Conservation (phyloP, 2,113 vertebrate species). For the Pachyramphus minor region DNA sequence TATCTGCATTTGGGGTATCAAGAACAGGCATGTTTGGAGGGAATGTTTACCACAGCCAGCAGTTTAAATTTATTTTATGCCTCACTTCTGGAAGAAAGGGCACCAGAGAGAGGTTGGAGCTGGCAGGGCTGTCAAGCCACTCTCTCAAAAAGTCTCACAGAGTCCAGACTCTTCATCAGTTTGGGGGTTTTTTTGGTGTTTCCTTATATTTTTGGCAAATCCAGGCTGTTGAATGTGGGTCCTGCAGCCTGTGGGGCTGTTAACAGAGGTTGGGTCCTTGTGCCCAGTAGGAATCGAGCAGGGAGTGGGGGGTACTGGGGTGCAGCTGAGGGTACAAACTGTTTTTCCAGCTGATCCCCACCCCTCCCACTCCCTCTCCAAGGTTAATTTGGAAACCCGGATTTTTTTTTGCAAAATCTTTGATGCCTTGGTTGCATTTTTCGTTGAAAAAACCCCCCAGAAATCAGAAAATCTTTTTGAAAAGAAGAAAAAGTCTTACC, state of each 20-base stretch:
- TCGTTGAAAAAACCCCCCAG: rapidly evolving
- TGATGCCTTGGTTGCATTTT: neutral
- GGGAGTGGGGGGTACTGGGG: neutral
- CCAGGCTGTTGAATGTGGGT: neutral
- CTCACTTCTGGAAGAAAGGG: constrained; percentile 2
- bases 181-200: neutral
- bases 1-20: constrained; percentile 29
- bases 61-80: constrained; percentile 17
- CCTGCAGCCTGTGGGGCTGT: neutral
- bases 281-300: neutral
- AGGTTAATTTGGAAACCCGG: neutral
- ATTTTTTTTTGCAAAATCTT: neutral
- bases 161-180: neutral
- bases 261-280: neutral
- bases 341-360: neutral
- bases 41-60: constrained; percentile 1
- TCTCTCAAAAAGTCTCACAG: neutral
- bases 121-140: neutral
- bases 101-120: neutral
- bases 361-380: too few relatives aligned
- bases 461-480: neutral
- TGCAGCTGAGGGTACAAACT: neutral
- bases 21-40: constrained; percentile 40
- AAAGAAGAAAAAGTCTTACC: neutral
- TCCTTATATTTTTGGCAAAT: neutral